Percentiles rank a stretch among this genome's conserved stretches.
phyloP scores from a whole-genome alignment of 2,113 vertebrate species.

The Uropsilus gracilis region DNA sequence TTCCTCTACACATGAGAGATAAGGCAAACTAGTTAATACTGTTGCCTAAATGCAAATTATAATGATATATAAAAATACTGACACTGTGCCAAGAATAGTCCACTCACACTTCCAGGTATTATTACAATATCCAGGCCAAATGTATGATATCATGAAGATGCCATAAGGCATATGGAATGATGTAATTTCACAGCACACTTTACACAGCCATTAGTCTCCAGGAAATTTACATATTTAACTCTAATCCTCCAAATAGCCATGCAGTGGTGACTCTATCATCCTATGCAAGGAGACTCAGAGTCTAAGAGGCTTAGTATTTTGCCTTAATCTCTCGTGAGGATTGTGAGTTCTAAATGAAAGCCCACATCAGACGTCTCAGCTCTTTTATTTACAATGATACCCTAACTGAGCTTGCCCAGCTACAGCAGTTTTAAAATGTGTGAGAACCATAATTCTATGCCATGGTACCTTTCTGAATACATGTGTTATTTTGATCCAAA shows the following conservation, averaged over 20 bases:
- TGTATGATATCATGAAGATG: not conserved
- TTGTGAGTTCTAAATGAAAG: not conserved
- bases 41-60: not conserved
- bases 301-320: not conserved
- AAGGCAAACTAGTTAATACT: not conserved
- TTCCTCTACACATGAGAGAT: not conserved
- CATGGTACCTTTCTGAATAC: not conserved
- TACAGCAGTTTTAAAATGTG: not conserved
- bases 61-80: not conserved
- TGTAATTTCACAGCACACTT: not conserved
- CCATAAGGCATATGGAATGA: conserved; percentile 2
- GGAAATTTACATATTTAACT: not conserved
- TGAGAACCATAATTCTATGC: not conserved
- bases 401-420: not conserved
- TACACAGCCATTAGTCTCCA: not conserved
- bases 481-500: not conserved
- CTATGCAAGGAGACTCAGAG: not conserved
- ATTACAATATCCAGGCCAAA: conserved; percentile 5
- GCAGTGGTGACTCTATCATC: not conserved
- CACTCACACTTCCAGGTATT: not conserved
- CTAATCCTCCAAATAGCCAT: not conserved
- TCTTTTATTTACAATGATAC: not conserved
- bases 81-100: not conserved
- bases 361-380: not conserved
- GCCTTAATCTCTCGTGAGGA: not conserved